Conservation (phyloP, 2,113 vertebrate genomes). For the Shinisaurus crocodilurus region DNA sequence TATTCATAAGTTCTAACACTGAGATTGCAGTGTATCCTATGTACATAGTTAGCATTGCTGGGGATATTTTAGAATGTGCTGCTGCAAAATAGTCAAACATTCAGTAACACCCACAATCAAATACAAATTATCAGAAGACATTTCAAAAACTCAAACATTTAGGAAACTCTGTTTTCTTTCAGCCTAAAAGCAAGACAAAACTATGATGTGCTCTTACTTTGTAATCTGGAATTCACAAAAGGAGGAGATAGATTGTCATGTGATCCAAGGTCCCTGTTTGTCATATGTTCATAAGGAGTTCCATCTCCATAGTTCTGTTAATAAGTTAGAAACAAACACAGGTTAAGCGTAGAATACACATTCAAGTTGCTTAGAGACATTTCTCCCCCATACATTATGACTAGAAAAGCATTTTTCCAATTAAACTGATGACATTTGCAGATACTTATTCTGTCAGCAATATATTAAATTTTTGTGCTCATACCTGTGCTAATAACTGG, state of each 20-base stretch:
- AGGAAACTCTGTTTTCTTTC: not conserved
- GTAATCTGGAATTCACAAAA: conserved; percentile 91
- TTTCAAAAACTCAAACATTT: not conserved
- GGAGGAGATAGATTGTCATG: conserved; percentile 95
- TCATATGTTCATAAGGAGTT: conserved; percentile 88
- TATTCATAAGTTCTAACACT: not conserved
- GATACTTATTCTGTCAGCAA: not conserved
- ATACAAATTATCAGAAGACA: rapidly evolving
- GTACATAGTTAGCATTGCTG: rapidly evolving
- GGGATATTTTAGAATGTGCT: rapidly evolving
- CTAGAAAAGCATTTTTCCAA: not conserved
- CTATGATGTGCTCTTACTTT: conserved; percentile 82
- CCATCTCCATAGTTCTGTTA: conserved; percentile 91
- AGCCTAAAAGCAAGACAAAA: conserved; percentile 8
- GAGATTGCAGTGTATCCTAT: not conserved
- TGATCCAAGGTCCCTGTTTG: conserved; percentile 86
- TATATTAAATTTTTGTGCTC: not conserved
- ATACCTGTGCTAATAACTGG: not conserved
- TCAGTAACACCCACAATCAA: not conserved
- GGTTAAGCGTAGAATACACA: not conserved
- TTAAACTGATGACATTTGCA: not conserved
- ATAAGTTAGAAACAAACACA: conserved; percentile 27
- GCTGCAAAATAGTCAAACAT: not conserved
- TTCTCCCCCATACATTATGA: not conserved
- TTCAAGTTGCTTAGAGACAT: not conserved